Percentiles rank a stretch among this genome's conserved stretches.
Conservation (phyloP, 2,888 invertebrate genomes). For the Hyposoter dolosus region DNA sequence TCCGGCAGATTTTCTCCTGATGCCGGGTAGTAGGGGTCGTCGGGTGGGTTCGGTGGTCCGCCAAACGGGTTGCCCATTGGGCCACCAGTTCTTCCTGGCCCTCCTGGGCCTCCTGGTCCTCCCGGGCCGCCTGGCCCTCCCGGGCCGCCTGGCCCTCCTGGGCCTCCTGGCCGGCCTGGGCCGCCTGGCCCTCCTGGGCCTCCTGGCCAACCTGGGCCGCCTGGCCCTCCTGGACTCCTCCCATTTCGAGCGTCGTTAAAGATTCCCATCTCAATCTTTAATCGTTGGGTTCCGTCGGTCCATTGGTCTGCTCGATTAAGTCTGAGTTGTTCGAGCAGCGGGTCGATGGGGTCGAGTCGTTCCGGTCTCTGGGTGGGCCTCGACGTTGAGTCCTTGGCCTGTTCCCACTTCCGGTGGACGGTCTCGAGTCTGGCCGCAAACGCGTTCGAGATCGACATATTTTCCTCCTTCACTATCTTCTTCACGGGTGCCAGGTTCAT, state of each 20-base stretch:
- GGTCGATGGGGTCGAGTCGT: background rate
- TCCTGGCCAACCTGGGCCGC: background rate
- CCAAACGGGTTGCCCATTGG: too few relatives aligned
- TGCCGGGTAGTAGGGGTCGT: background rate
- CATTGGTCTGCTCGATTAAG: background rate
- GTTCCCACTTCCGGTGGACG: background rate
- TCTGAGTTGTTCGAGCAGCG: background rate
- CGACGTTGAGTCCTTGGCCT: background rate
- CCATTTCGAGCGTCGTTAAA: background rate
- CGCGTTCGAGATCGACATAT: background rate
- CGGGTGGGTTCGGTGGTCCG: constrained; percentile 6
- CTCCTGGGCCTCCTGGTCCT: background rate
- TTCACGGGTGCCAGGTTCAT: constrained; percentile 4
- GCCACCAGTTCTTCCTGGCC: background rate
- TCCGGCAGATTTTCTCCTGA: background rate
- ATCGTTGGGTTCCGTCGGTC: constrained; percentile 3
- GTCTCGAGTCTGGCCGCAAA: background rate
- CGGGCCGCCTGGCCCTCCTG: background rate
- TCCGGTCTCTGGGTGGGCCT: background rate
- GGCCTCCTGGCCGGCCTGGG: background rate
- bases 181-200: background rate
- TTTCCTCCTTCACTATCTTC: constrained; percentile 9
- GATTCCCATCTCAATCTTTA: constrained; percentile 12
- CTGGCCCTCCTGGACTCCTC: constrained; percentile 2
- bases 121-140: constrained; percentile 1